Evolutionary conservation across 2,113 vertebrate species (phyloP).

Genomic region (Nesogale talazaci): DNA sequence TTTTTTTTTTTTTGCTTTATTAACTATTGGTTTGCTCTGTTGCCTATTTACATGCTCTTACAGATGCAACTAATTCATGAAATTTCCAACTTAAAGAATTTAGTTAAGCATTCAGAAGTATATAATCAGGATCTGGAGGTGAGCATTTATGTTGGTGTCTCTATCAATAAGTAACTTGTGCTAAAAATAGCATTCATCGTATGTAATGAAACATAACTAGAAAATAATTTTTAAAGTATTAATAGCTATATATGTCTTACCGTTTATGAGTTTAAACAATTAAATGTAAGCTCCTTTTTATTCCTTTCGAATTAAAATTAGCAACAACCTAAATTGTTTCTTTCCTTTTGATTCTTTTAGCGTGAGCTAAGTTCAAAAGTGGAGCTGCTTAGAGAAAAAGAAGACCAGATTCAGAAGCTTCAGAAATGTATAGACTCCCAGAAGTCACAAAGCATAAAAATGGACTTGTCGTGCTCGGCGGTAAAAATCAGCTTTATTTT

Average conservation of each 20-base stretch:
- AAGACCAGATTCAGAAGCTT: constrained; percentile 85
- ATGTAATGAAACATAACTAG: neutral
- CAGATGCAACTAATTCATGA: constrained; percentile 92
- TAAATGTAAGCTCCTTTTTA: neutral
- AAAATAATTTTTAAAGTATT: constrained; percentile 35
- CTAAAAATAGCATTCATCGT: constrained; percentile 5
- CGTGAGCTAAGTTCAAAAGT: constrained; percentile 84
- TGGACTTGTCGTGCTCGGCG: constrained; percentile 64
- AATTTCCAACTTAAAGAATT: constrained; percentile 88
- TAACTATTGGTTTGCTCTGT: constrained; percentile 77
- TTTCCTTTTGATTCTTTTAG: constrained; percentile 83
- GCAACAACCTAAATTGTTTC: constrained; percentile 11
- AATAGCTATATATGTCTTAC: neutral
- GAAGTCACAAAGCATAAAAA: constrained; percentile 71
- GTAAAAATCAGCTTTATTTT: constrained; percentile 76
- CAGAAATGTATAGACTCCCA: constrained; percentile 83
- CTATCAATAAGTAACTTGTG: constrained; percentile 42
- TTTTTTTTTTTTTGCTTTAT: constrained; percentile 78
- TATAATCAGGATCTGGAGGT: constrained; percentile 91
- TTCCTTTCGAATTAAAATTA: constrained; percentile 5
- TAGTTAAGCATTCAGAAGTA: constrained; percentile 86
- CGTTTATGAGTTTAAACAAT: neutral
- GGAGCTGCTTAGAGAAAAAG: constrained; percentile 88
- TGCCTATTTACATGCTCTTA: constrained; percentile 79
- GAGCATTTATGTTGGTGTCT: constrained; percentile 74